These are phyloP conservation scores for Morone saxatilis DNA, from an alignment of 2,113 vertebrate species.

Conservation along the genomic window DNA sequence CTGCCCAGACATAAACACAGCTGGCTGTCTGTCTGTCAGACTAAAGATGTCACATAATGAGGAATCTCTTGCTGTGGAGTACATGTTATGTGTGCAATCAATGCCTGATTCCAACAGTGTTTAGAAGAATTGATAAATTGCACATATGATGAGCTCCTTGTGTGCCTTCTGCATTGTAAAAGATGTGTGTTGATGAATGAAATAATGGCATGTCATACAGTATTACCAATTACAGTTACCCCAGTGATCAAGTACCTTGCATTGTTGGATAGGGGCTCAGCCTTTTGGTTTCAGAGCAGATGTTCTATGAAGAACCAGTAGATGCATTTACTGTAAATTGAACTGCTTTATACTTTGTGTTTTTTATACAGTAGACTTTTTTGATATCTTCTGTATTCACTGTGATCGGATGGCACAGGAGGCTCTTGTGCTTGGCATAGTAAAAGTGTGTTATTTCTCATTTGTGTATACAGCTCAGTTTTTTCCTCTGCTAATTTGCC, in stretches of 20 bases:
- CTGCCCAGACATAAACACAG: conserved; percentile 54
- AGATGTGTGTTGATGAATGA: conserved; percentile 65
- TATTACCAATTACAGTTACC: conserved; percentile 62
- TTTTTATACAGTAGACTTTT: conserved; percentile 79
- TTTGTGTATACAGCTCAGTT: conserved; percentile 59
- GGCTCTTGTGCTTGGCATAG: conserved; percentile 68
- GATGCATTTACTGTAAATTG: conserved; percentile 71
- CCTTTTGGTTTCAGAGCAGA: conserved; percentile 62
- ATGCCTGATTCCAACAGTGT: conserved; percentile 51
- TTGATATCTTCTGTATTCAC: conserved; percentile 81
- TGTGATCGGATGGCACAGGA: conserved; percentile 75
- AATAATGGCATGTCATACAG: conserved; percentile 60
- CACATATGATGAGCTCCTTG: conserved; percentile 75
- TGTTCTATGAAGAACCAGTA: conserved; percentile 50
- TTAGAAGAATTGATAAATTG: conserved; percentile 47
- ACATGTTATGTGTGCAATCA: conserved; percentile 48
- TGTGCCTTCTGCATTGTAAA: conserved; percentile 78
- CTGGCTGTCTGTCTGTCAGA: conserved; percentile 45
- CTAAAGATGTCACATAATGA: conserved; percentile 51
- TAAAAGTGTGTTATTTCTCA: conserved; percentile 66
- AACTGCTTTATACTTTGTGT: conserved; percentile 81
- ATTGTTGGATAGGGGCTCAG: conserved; percentile 48
- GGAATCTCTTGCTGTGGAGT: conserved; percentile 55
- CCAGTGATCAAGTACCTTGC: conserved; percentile 42
- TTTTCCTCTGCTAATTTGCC: conserved; percentile 59